Percentiles rank a stretch among this genome's conserved stretches.
phyloP scores from a whole-genome alignment of 1,140 invertebrate genomes.

The Bombus sibiricus region DNA sequence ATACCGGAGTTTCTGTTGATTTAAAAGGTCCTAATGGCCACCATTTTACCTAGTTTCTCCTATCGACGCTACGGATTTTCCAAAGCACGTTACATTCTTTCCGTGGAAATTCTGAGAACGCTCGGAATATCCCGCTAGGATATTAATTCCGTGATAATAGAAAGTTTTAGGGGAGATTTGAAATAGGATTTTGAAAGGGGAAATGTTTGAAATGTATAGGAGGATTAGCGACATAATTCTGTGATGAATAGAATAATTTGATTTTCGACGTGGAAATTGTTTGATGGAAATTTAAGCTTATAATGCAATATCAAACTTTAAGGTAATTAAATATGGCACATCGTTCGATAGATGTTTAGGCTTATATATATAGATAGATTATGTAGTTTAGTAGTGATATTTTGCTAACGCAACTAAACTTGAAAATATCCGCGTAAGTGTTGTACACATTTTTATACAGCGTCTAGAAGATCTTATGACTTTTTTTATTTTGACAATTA shows the following conservation, averaged over 20 bases:
- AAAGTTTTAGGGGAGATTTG: not conserved
- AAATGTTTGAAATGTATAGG: not conserved
- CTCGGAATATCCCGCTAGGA: no score
- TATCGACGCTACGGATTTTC: constrained; percentile 23
- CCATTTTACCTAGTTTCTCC: not conserved
- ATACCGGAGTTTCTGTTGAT: constrained; percentile 49
- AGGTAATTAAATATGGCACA: not conserved
- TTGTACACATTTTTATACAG: not conserved
- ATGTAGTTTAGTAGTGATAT: not conserved
- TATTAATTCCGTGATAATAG: not conserved
- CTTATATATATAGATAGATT: no score
- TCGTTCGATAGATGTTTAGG: not conserved
- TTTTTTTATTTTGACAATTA: no score
- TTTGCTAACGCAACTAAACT: not conserved
- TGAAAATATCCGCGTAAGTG: not conserved
- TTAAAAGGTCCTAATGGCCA: constrained; percentile 36
- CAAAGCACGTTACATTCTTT: not conserved
- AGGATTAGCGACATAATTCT: not conserved
- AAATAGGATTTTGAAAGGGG: not conserved
- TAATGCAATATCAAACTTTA: not conserved
- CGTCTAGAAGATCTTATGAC: not conserved
- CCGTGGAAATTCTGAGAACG: not conserved
- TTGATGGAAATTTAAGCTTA: not conserved
- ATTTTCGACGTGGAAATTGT: not conserved
- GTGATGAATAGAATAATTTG: not conserved